Conservation (phyloP, 2,113 vertebrate species). For the Ceuthmochares aereus region DNA sequence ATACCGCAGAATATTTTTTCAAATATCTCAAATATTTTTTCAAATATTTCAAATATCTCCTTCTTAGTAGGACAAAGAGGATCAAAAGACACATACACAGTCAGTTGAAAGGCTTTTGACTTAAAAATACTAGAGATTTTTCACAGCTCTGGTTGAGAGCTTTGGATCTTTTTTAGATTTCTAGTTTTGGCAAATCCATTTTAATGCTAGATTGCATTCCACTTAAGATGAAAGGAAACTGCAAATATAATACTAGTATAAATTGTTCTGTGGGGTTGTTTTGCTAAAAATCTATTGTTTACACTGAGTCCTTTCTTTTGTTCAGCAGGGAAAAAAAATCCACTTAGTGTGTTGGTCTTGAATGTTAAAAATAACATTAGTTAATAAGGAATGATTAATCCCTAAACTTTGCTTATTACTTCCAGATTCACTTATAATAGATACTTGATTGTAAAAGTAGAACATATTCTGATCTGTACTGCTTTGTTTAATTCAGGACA, state of each 20-base stretch:
- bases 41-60: conserved; percentile 7
- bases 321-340: not conserved
- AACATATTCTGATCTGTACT: not conserved
- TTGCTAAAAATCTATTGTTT: not conserved
- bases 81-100: not conserved
- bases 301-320: not conserved
- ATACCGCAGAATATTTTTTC: not conserved
- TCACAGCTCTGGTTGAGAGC: not conserved
- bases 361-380: not conserved
- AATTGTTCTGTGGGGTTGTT: not conserved
- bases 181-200: not conserved
- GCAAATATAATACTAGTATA: not conserved
- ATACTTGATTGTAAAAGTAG: not conserved
- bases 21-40: conserved; percentile 14
- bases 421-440: not conserved
- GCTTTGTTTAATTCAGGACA: not conserved
- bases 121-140: not conserved
- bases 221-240: not conserved
- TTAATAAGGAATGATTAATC: not conserved
- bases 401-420: not conserved
- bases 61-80: not conserved
- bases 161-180: not conserved
- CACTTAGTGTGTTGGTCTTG: not conserved
- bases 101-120: not conserved
- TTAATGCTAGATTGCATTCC: not conserved